Evolutionary conservation across 2,888 invertebrate species (phyloP).

Genomic region (Galerucella calmariensis): DNA sequence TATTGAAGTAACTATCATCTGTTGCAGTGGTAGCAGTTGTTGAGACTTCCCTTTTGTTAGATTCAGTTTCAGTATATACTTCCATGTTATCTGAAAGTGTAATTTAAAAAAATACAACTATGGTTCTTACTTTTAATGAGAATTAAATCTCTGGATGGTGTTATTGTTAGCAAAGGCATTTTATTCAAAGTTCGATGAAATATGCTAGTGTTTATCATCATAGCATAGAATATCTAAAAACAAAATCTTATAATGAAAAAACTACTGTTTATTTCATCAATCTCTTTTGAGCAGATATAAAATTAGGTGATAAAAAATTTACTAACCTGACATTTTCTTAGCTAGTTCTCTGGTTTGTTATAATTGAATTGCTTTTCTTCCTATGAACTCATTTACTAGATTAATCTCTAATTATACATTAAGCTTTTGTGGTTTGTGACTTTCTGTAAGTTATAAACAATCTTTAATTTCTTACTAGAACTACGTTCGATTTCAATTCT

Average conservation of each 20-base stretch:
- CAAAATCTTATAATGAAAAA: background rate
- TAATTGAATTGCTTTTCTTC: background rate
- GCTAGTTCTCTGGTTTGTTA: no score
- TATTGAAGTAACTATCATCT: slow-evolving; percentile 19
- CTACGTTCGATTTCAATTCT: background rate
- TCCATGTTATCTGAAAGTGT: slow-evolving; percentile 11
- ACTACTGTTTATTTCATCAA: background rate
- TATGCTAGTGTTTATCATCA: background rate
- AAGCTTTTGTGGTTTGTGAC: background rate
- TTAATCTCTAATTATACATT: background rate
- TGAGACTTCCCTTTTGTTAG: slow-evolving; percentile 3
- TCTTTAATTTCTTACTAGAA: background rate
- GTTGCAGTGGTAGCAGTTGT: background rate
- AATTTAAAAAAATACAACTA: background rate
- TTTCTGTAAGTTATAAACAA: background rate
- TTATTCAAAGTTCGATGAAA: background rate
- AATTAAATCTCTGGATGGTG: no score
- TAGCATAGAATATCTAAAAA: background rate
- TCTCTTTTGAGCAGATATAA: no score
- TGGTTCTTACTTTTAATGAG: no score
- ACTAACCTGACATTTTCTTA: slow-evolving; percentile 10
- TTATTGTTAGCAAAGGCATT: background rate
- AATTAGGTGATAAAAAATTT: background rate
- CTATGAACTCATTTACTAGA: background rate
- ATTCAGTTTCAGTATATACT: background rate